Conservation (phyloP, 2,888 invertebrate genomes). For the Napeogenes sylphis region DNA sequence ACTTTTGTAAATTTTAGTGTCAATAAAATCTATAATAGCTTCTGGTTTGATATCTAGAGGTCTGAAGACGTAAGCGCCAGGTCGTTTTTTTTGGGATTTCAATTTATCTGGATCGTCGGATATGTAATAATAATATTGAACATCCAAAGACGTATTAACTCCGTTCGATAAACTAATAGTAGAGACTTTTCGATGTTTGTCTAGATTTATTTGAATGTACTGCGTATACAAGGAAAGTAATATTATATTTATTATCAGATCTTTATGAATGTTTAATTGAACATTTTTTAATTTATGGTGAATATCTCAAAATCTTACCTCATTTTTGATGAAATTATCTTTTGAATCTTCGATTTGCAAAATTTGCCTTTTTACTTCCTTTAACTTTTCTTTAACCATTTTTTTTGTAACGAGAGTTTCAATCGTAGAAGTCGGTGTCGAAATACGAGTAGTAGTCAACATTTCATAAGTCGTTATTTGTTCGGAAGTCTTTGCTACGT, state of each 20-base stretch:
- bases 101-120: conserved; percentile 82
- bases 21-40: conserved; percentile 33
- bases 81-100: conserved; percentile 77
- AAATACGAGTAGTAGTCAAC: no score
- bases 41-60: conserved; percentile 50
- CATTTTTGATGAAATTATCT: conserved; percentile 43
- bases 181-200: conserved; percentile 55
- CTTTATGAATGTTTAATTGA: background rate
- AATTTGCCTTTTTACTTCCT: background rate
- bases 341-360: conserved; percentile 26
- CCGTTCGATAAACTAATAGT: conserved; percentile 70
- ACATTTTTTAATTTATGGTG: no score
- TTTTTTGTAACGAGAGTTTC: conserved; percentile 4
- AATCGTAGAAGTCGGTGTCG: background rate
- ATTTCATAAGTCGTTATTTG: conserved; percentile 7
- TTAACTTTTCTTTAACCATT: background rate
- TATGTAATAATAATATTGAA: conserved; percentile 83
- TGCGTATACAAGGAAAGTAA: conserved; percentile 31
- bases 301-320: conserved; percentile 31
- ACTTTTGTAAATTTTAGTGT: conserved; percentile 62
- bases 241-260: conserved; percentile 2
- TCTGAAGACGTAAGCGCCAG: conserved; percentile 92
- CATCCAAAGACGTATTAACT: conserved; percentile 53
- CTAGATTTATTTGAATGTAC: conserved; percentile 74
- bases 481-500: conserved; percentile 11